Base-by-base conservation (phyloP, 2,888 invertebrate genomes). In the Nipponacmea schrenckii region DNA sequence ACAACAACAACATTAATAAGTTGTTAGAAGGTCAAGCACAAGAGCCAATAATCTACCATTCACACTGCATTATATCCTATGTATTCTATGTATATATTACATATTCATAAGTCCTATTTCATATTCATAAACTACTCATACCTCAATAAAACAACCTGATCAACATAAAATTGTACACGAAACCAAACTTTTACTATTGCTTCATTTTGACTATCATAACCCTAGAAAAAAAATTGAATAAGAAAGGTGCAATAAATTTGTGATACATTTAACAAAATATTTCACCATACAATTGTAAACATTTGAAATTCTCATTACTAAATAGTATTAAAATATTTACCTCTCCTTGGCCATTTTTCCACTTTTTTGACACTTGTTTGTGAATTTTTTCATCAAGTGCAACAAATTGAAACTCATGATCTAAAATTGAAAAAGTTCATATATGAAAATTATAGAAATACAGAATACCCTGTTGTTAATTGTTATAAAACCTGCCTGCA, bases 311-410 rank as follows among this genome's bases (percentile, higher is more conserved):
- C 15, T 48, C 50, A 50, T 5, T 5, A 0, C 15, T 14, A 15
- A 50, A 50, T 50, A n/a, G 50, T 50, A 20, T 17, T 20, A 50
- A 50, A 17, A n/a, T 15, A 20, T 50, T 72, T 82, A 85, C 85
- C 81, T 85, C 84, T 70, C 84, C 84, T 66, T 79, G 74, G 94
- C 91, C 96, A 83, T 95, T 95, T 90, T 96, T 94, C 96, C 97
- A 97, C 90, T 94, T 94, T 91, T 97, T 97, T 87, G 96, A 96
- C 85, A 96, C 96, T 91, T 96, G 96, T 91, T 97, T 97, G 88
- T 95, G 95, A 87, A 98, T 92, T 91, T 97, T 97, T 91, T 94
- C 95, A 90, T 96, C 96, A 89, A 94, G 93, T 90, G 97, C 96
- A 90, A 96, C 94, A 91, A 97, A 98, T 88, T 96, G 93, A 91